These are phyloP conservation scores for Congeria kusceri DNA, from an alignment of 2,888 invertebrate genomes.

Conservation along the genomic window DNA sequence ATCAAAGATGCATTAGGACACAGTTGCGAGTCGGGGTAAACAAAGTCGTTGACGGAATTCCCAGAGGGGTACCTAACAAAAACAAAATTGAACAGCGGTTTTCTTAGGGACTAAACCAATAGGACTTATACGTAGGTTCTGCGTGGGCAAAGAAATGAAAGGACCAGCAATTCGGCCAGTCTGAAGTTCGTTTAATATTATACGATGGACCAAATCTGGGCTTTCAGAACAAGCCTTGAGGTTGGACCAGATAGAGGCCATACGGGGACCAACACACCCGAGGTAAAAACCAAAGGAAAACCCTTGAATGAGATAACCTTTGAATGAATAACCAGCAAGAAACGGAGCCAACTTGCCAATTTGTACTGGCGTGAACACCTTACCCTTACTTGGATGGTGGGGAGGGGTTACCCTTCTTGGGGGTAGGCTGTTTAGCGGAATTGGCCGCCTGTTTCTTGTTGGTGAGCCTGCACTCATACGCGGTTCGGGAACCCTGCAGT, in stretches of 20 bases:
- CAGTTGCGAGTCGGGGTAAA: conserved; percentile 20
- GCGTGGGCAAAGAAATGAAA: conserved; percentile 15
- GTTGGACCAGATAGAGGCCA: background rate
- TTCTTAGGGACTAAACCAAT: conserved; percentile 46
- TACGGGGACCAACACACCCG: conserved; percentile 20
- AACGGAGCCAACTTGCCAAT: background rate
- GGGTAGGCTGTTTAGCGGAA: background rate
- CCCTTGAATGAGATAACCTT: background rate
- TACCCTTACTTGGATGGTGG: background rate
- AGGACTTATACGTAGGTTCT: conserved; percentile 29
- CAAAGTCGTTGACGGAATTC: conserved; percentile 42
- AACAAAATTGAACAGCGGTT: conserved; percentile 24
- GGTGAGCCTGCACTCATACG: no score
- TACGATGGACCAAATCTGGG: conserved; percentile 2
- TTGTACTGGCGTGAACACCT: background rate
- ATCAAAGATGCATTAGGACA: conserved; percentile 40
- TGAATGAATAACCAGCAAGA: background rate
- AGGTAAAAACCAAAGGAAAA: conserved; percentile 23
- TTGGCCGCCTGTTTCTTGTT: no score
- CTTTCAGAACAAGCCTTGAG: conserved; percentile 23
- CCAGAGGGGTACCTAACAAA: conserved; percentile 42
- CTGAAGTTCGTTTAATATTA: conserved; percentile 13
- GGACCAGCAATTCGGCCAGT: conserved; percentile 20
- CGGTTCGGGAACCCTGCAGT: conserved; percentile 1
- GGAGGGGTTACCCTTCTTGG: background rate